Evolutionary conservation across 2,797 vertebrate species (phyloP).

Genomic region (Hippoglossus hippoglossus): DNA sequence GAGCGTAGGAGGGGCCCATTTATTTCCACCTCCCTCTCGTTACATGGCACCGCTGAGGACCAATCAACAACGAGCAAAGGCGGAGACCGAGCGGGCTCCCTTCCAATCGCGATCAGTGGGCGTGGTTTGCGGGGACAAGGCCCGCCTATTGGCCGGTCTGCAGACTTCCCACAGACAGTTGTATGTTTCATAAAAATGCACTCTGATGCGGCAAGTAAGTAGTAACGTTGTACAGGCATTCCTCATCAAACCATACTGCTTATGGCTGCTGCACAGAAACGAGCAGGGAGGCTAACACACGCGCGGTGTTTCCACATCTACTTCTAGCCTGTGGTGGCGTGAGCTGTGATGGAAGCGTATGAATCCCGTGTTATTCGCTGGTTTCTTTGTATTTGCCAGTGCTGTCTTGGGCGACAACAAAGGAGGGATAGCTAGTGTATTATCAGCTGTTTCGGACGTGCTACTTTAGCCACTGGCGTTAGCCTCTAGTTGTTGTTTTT

Average conservation of each 20-base stretch:
- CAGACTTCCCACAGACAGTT: slow-evolving; percentile 89
- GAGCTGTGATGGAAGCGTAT: slow-evolving; percentile 62
- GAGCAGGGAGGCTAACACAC: slow-evolving; percentile 2
- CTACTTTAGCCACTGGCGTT: slow-evolving; percentile 7
- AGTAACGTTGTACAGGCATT: slow-evolving; percentile 70
- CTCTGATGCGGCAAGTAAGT: slow-evolving; percentile 99
- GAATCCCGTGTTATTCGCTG: slow-evolving; percentile 71
- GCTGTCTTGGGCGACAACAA: slow-evolving; percentile 80
- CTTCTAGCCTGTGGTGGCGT: slow-evolving; percentile 53
- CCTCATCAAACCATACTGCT: slow-evolving; percentile 10
- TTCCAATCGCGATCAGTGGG: slow-evolving; percentile 67
- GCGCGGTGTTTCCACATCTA: slow-evolving; percentile 26
- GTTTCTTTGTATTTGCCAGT: slow-evolving; percentile 83
- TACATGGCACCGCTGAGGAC: slow-evolving; percentile 46
- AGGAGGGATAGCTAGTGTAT: slow-evolving; percentile 65
- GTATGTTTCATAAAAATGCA: slow-evolving; percentile 99
- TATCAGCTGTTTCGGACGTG: slow-evolving; percentile 35
- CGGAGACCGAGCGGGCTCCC: background rate
- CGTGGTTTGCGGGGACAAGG: slow-evolving; percentile 68
- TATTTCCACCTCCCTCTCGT: background rate
- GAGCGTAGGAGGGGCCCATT: slow-evolving; percentile 36
- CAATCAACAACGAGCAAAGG: slow-evolving; percentile 53
- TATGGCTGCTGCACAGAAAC: background rate
- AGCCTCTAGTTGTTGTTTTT: slow-evolving; percentile 4
- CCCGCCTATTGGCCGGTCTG: slow-evolving; percentile 89